phyloP scores from a whole-genome alignment of 2,888 invertebrate genomes.

The Poecilus cupreus region DNA sequence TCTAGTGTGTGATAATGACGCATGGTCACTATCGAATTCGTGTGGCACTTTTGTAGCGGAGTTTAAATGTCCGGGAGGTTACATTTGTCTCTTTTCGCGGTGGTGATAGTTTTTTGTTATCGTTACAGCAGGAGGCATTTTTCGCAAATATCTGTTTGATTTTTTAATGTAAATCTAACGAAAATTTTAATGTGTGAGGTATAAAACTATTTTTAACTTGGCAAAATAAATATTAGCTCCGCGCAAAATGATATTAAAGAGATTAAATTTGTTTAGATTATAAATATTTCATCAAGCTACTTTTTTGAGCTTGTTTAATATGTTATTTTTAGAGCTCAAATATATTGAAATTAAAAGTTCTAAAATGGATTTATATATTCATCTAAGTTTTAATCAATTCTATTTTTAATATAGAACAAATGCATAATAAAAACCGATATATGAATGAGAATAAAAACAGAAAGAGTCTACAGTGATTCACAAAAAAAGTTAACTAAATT shows the following conservation, averaged over 20 bases:
- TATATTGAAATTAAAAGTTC: no score
- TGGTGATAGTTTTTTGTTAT: not conserved
- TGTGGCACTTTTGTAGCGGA: constrained; percentile 11
- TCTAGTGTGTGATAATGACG: constrained; percentile 54
- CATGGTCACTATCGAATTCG: constrained; percentile 39
- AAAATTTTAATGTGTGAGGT: constrained; percentile 6
- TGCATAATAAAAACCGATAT: no score
- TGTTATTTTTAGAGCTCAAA: no score
- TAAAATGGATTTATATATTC: no score
- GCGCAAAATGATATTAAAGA: not conserved
- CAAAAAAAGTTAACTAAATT: no score
- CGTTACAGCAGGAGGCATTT: not conserved
- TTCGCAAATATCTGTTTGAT: not conserved
- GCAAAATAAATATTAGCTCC: not conserved
- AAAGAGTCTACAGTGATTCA: no score
- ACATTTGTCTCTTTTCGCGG: not conserved
- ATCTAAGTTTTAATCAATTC: no score
- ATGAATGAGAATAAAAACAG: no score
- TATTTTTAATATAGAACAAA: no score
- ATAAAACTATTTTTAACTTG: not conserved
- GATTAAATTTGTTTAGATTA: not conserved
- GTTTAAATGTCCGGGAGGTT: constrained; percentile 28
- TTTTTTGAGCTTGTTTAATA: no score
- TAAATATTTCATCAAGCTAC: not conserved
- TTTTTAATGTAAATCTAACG: not conserved